Evolutionary conservation across 2,888 invertebrate species (phyloP).

Genomic region (Philereme vetulata): DNA sequence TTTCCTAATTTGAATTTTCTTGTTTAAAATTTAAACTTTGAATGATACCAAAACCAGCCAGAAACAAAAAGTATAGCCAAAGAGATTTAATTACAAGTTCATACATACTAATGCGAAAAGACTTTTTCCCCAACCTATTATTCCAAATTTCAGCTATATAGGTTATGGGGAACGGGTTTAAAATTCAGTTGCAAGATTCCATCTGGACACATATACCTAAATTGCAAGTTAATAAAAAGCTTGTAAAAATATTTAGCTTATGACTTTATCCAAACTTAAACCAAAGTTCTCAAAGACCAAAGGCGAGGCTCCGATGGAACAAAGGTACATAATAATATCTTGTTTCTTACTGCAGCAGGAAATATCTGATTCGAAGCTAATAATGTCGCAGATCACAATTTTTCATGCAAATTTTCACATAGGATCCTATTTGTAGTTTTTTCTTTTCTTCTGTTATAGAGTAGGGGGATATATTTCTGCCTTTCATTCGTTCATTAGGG

Average conservation of each 20-base stretch:
- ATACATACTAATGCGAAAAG: too few species aligned
- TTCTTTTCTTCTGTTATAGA: neutral
- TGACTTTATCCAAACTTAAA: slow-evolving; percentile 46
- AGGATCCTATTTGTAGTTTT: slow-evolving; percentile 6
- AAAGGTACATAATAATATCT: slow-evolving; percentile 70
- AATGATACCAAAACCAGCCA: too few species aligned
- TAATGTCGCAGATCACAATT: slow-evolving; percentile 30
- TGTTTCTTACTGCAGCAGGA: slow-evolving; percentile 46
- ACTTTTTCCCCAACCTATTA: too few species aligned
- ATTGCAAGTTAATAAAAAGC: too few species aligned
- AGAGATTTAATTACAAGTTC: too few species aligned
- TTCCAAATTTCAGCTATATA: too few species aligned
- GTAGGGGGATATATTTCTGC: neutral
- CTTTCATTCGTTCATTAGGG: neutral
- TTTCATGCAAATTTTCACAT: slow-evolving; percentile 24
- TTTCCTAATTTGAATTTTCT: too few species aligned
- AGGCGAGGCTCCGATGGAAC: slow-evolving; percentile 59
- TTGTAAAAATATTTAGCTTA: slow-evolving; percentile 23
- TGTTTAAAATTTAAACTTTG: too few species aligned
- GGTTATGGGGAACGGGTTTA: too few species aligned
- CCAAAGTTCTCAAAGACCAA: slow-evolving; percentile 56
- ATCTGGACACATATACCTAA: too few species aligned
- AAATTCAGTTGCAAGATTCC: too few species aligned
- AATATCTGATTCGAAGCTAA: slow-evolving; percentile 37
- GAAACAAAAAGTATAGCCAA: too few species aligned